These are phyloP conservation scores for Heteropelma amictum DNA, from an alignment of 2,888 invertebrate genomes.

Conservation along the genomic window DNA sequence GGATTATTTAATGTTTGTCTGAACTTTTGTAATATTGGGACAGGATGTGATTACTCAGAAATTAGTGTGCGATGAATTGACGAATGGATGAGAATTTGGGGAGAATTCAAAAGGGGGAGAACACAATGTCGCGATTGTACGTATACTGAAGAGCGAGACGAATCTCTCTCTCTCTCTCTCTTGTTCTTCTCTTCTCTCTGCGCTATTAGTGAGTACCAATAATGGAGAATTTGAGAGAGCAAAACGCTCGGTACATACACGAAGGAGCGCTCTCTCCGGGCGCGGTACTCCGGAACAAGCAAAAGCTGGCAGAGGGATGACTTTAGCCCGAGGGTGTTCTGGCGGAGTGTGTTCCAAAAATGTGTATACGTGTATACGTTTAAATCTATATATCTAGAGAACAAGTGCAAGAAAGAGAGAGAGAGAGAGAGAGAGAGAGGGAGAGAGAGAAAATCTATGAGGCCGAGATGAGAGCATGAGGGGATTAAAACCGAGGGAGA, in stretches of 20 bases:
- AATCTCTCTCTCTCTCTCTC: conserved; percentile 43
- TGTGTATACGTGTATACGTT: neutral
- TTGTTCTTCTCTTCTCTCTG: conserved; percentile 33
- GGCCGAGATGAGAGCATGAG: conserved; percentile 33
- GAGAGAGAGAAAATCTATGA: too few relatives aligned
- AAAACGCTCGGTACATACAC: conserved; percentile 48
- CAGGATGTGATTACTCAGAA: conserved; percentile 41
- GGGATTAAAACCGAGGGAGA: conserved; percentile 33
- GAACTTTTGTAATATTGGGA: conserved; percentile 32
- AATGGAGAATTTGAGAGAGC: conserved; percentile 44
- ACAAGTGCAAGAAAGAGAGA: conserved; percentile 2
- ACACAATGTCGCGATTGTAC: conserved; percentile 37
- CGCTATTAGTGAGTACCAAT: conserved; percentile 57
- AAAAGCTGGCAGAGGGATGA: conserved; percentile 49
- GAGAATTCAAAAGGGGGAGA: conserved; percentile 26
- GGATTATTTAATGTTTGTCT: conserved; percentile 40
- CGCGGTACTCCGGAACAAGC: conserved; percentile 41
- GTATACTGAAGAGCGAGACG: neutral
- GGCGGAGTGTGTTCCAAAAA: conserved; percentile 13
- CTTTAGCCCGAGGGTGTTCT: conserved; percentile 44
- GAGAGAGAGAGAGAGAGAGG: conserved; percentile 38
- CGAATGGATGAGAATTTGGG: conserved; percentile 24
- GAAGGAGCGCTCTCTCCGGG: conserved; percentile 19
- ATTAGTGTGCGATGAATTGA: conserved; percentile 43
- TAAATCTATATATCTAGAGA: neutral